A percentile compares a stretch with the other conserved stretches of the same genome.
Evolutionary conservation across 1,140 invertebrate genomes (phyloP).

Genomic region (Harpegnathos saltator): DNA sequence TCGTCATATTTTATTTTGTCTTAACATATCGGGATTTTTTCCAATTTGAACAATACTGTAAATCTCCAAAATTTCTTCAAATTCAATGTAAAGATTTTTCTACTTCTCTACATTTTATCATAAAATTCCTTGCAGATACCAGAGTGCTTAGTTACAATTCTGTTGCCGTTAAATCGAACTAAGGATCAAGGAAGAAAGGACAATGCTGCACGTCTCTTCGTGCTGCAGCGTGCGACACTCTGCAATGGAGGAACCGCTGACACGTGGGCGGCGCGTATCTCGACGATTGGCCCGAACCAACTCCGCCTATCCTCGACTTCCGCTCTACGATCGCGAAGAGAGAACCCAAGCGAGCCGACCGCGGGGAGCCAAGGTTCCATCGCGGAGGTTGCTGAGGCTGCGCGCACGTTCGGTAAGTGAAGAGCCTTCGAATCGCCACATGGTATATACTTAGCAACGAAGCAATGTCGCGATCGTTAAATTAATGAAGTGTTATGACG

Average conservation of each 20-base stretch:
- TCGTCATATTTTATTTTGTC: neutral
- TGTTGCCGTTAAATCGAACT: neutral
- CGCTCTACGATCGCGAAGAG: conserved; percentile 70
- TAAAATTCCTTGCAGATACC: neutral
- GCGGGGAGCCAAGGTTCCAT: conserved; percentile 42
- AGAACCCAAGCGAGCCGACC: conserved; percentile 14
- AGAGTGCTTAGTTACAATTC: neutral
- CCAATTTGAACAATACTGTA: too few species aligned
- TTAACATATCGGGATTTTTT: neutral
- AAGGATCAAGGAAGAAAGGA: conserved; percentile 4
- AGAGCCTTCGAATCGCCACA: conserved; percentile 6
- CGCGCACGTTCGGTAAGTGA: neutral
- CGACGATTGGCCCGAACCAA: conserved; percentile 82
- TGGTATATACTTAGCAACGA: neutral
- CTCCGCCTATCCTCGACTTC: conserved; percentile 83
- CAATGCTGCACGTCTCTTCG: conserved; percentile 11
- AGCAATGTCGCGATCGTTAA: neutral
- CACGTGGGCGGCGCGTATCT: conserved; percentile 82
- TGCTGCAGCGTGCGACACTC: conserved; percentile 45
- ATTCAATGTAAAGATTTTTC: neutral
- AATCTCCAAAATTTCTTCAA: neutral
- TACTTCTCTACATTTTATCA: neutral
- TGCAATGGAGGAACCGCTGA: conserved; percentile 79
- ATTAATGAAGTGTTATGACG: neutral
- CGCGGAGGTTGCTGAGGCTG: conserved; percentile 63